Evolutionary conservation across 2,113 vertebrate species (phyloP), one percentile per base, ranked within the genome.

Genomic region (Fukomys damarensis): DNA sequence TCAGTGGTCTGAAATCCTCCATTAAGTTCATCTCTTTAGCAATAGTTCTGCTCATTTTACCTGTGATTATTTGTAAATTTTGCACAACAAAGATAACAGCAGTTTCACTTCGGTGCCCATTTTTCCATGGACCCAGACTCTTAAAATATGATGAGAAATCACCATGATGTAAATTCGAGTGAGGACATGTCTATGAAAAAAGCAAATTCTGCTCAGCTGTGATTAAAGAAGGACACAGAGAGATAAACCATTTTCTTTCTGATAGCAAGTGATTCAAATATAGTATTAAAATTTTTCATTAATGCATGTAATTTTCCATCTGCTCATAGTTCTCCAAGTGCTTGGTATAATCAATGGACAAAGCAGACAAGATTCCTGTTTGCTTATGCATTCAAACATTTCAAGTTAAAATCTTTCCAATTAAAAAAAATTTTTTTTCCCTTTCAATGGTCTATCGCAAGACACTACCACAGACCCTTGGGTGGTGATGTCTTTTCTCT

Each of bases 181-280:
- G 59, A 65, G 59, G 12, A 84, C 54, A 87, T 54, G 65, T 88
- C 72, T 88, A 72, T 77, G 35, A 93, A 90, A 58, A 93, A 93
- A 91, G 26, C 41, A 70, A 72, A 88, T 90, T 88, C 58, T 41
- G 19, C 5, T 4, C 54, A 95, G 17, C 24, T 90, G 17, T 83
- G 68, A 87, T 58, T 96, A 88, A 65, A 77, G n/a, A 70, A 87
- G 13, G 54, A 92, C 26, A 22, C 54, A 89, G 85, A 49, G 22
- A 94, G 8, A 19, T 87, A 87, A 91, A 84, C 11, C 82, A 54
- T 70, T 2, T 32, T 72, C 46, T 79, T 79, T 32, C n/a, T 70
- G 26, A 58, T 70, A 92, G 26, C n/a, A 56, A 46, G 16, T 28
- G 12, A 91, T 66, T 49, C 38, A 80, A 59, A 32, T 49, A 49